phyloP scores from a whole-genome alignment of 2,888 invertebrate genomes.

The Lottia gigantea region DNA sequence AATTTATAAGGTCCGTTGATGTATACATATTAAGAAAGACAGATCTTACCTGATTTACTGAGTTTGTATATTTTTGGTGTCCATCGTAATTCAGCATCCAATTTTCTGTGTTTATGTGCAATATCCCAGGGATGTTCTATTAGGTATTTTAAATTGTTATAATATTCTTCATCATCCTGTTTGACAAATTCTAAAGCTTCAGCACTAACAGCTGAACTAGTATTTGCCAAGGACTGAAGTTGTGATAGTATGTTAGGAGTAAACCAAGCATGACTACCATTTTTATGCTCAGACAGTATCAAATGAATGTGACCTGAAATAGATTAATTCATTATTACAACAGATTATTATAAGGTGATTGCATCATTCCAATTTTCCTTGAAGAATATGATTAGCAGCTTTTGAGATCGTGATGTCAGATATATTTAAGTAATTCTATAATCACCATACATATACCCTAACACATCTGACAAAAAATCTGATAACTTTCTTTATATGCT shows the following conservation, averaged over 20 bases:
- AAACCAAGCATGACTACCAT: conserved; percentile 35
- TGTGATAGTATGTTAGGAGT: conserved; percentile 28
- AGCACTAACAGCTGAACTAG: conserved; percentile 34
- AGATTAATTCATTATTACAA: no score
- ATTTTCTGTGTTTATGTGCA: conserved; percentile 32
- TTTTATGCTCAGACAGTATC: conserved; percentile 32
- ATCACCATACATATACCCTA: no score
- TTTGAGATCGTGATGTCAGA: no score
- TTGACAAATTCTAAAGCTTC: conserved; percentile 44
- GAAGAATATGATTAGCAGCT: no score
- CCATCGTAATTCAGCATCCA: conserved; percentile 37
- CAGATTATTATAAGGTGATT: no score
- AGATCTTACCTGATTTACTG: conserved; percentile 21
- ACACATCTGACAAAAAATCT: no score
- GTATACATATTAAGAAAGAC: neutral
- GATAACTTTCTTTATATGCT: no score
- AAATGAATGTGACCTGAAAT: conserved; percentile 42
- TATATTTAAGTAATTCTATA: no score
- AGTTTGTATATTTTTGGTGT: conserved; percentile 30
- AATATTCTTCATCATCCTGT: conserved; percentile 48
- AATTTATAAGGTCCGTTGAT: no score
- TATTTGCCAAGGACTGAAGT: conserved; percentile 34
- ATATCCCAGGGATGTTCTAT: conserved; percentile 42
- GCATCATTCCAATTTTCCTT: no score
- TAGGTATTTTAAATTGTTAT: conserved; percentile 36